phyloP scores from a whole-genome alignment of 2,113 vertebrate genomes.

The Anser brachyrhynchus region DNA sequence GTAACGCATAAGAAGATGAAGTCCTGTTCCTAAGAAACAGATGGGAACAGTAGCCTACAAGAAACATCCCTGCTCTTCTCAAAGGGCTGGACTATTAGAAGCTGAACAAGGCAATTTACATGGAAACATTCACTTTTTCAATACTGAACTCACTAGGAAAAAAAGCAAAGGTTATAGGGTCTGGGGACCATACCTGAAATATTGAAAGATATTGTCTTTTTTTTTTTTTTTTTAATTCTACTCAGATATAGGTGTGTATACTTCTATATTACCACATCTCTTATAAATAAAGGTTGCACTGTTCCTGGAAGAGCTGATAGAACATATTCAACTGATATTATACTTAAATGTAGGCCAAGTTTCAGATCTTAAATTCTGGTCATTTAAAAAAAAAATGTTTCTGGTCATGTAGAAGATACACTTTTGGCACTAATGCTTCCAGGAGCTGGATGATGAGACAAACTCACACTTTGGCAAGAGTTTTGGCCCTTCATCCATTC shows the following conservation, averaged over 20 bases:
- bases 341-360: neutral
- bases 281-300: neutral
- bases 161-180: neutral
- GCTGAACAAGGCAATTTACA: neutral
- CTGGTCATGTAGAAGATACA: neutral
- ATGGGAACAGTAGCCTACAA: neutral
- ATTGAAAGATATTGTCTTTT: neutral
- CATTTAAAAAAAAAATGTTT: neutral
- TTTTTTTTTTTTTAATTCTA: neutral
- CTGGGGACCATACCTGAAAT: neutral
- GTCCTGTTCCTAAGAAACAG: neutral
- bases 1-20: neutral
- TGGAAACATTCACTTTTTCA: neutral
- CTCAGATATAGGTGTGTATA: neutral
- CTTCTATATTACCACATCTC: neutral
- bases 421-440: neutral
- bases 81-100: neutral
- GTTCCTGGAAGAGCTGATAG: neutral
- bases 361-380: conserved; percentile 3
- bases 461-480: conserved; percentile 1
- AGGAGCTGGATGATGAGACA: neutral
- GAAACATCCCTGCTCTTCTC: neutral
- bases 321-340: neutral
- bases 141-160: neutral
- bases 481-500: neutral